Evolutionary conservation across 2,888 invertebrate genomes (phyloP), one percentile per base, ranked within the genome.

Genomic region (Andrena hattorfiana): DNA sequence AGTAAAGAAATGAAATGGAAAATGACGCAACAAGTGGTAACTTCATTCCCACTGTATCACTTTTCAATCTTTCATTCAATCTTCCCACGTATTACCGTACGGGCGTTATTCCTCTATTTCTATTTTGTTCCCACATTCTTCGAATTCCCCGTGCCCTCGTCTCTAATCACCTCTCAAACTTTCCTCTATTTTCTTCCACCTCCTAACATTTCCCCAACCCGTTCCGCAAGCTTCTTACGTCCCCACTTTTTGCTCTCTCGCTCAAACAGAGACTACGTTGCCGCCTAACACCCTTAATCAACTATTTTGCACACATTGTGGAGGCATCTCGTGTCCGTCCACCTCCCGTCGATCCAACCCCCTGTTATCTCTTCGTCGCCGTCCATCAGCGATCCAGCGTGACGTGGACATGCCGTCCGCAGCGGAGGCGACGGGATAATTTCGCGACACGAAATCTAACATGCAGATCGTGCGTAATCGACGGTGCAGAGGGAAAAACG

Each of bases 341-440:
- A 10, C 56, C 23, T 42, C 5, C 16, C 42, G 26, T 1, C 3
- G n/a, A 26, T 1, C 26, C 54, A 23, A 4, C 59, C 59, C 28
- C n/a, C 28, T 28, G 2, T 26, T 16, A 28, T 16, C 13, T 28
- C n/a, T 32, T 30, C 28, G 16, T 35, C 56, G 23, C 35, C 28
- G n/a, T 42, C 42, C 6, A 26, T 28, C 28, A 42, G 69, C 48
- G 28, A 70, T 70, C 69, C 59, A 69, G 35, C 69, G 56, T 56
- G 69, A 69, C 56, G 56, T 23, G 51, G 54, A 54, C 23, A 23
- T 16, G 32, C 30, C 68, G 23, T 59, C 56, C 16, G n/a, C 26
- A n/a, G 69, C 13, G 28, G n/a, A 26, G 59, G 42, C 69, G 48
- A n/a, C 74, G 28, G 63, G 63, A 42, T 77, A 71, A 77, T 59